phyloP scores from a whole-genome alignment of 2,797 vertebrate species.

The Falco rusticolus region DNA sequence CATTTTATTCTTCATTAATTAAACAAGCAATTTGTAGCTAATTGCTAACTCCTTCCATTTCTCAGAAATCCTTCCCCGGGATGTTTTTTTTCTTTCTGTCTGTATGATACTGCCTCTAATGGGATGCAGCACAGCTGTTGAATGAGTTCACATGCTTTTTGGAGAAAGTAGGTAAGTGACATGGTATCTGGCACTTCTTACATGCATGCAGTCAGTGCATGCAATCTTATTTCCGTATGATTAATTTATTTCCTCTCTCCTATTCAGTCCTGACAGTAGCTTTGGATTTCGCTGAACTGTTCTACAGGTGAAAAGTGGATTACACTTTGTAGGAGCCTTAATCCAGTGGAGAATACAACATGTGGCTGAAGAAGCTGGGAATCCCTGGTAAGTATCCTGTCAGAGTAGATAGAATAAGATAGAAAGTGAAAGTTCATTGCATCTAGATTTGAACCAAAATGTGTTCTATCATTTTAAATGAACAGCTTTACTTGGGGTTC shows the following conservation, averaged over 20 bases:
- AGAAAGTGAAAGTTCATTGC: neutral
- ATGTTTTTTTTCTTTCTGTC: neutral
- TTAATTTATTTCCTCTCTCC: neutral
- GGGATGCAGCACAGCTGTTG: neutral
- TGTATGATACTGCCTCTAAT: neutral
- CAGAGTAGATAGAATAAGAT: neutral
- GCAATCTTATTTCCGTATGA: neutral
- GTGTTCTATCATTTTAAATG: neutral
- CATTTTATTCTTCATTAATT: constrained; percentile 18
- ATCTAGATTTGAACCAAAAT: neutral
- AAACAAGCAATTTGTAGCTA: neutral
- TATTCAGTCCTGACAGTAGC: neutral
- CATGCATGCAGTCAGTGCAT: neutral
- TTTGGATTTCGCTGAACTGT: neutral
- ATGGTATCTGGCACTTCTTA: neutral
- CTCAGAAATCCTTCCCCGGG: constrained; percentile 1
- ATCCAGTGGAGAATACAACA: neutral
- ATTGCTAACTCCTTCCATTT: neutral
- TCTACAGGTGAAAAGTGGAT: neutral
- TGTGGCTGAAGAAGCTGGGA: neutral
- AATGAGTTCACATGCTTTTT: neutral
- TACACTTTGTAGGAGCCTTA: neutral
- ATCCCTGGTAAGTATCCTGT: neutral
- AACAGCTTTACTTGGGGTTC: neutral
- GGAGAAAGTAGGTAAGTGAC: neutral